Evolutionary conservation across 2,888 invertebrate species (phyloP), one percentile per base, ranked within the genome.

Genomic region (Lucinisca nassula): DNA sequence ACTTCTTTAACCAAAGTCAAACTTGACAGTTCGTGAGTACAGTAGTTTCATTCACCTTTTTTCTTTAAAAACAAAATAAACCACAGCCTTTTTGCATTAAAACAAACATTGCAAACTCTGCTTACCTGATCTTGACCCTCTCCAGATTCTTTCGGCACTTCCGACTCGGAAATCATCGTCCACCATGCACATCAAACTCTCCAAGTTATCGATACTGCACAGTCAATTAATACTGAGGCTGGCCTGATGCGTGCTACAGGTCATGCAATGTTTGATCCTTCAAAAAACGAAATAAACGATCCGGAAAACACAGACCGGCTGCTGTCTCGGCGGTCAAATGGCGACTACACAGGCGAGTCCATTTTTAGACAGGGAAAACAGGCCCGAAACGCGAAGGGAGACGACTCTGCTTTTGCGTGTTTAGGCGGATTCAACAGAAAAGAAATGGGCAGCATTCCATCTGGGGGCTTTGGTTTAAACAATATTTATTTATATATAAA

Each of bases 261-360:
- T 10, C 2, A 8, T 27, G 58, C 58, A 58, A 2, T 10, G 17
- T 35, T 32, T 35, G 17, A 32, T 67, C 58, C 21, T n/a, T 2
- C 14, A 58, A 58, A 58, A 58, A 58, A 24, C 58, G 24, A 35
- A 67, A 67, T 67, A n/a, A 67, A 32, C 67, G 35, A 67, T 4
- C 67, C 67, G 67, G n/a, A 67, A 67, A 30, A 3, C 8, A 67
- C 67, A 35, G 21, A 17, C 67, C 32, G 17, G 12, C 35, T 67
- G 17, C 35, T 6, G 6, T 30, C 30, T 67, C 30, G 67, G 67
- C 67, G 67, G 67, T 67, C 67, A 67, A 67, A 67, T 67, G 67
- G 67, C 67, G 67, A 67, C 67, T 35, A 67, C 67, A 67, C 67
- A 35, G 67, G 4, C 67, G 67, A 67, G 10, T 67, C 67, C 67